A percentile compares a stretch with the other conserved stretches of the same genome.
Evolutionary conservation across 2,797 vertebrate genomes (phyloP).

Genomic region (Phataginus tetradactyla): DNA sequence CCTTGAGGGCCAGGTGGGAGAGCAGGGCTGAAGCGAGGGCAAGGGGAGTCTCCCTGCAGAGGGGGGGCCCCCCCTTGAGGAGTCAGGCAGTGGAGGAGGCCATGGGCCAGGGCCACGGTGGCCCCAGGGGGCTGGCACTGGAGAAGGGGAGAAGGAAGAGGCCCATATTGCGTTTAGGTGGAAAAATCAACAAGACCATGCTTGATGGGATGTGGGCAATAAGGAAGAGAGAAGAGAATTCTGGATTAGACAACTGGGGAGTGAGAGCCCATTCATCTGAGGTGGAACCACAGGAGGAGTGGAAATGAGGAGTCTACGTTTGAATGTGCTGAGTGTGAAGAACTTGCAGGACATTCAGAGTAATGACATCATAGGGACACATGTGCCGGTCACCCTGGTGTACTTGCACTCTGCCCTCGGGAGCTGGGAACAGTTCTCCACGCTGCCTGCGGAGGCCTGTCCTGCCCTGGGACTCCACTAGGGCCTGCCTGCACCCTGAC

Average conservation of each 20-base stretch:
- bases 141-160: neutral
- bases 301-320: neutral
- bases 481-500: neutral
- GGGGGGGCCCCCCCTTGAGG: neutral
- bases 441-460: too few relatives aligned
- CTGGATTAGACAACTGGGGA: neutral
- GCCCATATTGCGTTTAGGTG: neutral
- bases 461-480: neutral
- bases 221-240: neutral
- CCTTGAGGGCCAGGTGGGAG: fast-evolving
- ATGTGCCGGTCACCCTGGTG: neutral
- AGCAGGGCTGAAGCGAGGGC: neutral
- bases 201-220: neutral
- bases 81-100: neutral
- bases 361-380: neutral
- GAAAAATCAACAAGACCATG: neutral
- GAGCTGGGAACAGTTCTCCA: neutral
- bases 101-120: fast-evolving
- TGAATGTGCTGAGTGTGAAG: neutral
- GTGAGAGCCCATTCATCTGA: neutral
- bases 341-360: neutral
- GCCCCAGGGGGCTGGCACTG: neutral
- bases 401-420: neutral
- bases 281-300: neutral
- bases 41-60: neutral